Evolutionary conservation across 2,113 vertebrate genomes (phyloP), one percentile per base, ranked within the genome.

Genomic region (Origma solitaria): DNA sequence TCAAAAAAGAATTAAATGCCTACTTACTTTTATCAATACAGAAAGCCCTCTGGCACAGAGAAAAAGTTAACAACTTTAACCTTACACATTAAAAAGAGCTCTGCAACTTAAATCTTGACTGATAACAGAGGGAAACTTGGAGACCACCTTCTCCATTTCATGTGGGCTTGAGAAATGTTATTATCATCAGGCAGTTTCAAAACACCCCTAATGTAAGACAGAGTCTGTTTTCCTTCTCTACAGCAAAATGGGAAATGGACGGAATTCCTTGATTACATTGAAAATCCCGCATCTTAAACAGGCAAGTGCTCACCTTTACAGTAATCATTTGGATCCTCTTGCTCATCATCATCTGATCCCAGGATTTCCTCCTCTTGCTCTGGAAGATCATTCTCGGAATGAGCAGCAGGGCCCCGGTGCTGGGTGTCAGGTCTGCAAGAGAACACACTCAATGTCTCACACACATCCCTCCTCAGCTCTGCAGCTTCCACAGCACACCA

Each of bases 261-360:
- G 44, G 38, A 28, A 68, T 27, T 45, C 79, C 57, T 31, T 23
- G 18, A 51, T 22, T 40, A 21, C 38, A n/a, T 0, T 40, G 49
- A 45, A 66, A 85, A 79, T 51, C 14, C 44, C 13, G 21, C 5
- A 1, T n/a, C 27, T 42, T 24, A 27, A 71, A 35, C 9, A 70
- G 37, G 25, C 15, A 54, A 50, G 33, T 25, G 19, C 93, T 92
- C 73, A 99, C 99, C 99, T 97, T 98, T 99, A 96, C 99, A 99
- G 94, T 99, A 99, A 97, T 99, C 99, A 53, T 99, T 99, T 53
- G 99, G 99, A 92, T 99, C 99, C 86, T 99, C 99, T 82, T 99
- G 99, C 77, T 99, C 99, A 28, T 99, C 99, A 5, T 99, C 99
- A 77, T 99, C 99, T 30, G 99, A 99, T 35, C 99, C 99, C 95